Evolutionary conservation across 2,888 invertebrate genomes (phyloP), one percentile per base, ranked within the genome.

Genomic region (Pyrrhia umbra): DNA sequence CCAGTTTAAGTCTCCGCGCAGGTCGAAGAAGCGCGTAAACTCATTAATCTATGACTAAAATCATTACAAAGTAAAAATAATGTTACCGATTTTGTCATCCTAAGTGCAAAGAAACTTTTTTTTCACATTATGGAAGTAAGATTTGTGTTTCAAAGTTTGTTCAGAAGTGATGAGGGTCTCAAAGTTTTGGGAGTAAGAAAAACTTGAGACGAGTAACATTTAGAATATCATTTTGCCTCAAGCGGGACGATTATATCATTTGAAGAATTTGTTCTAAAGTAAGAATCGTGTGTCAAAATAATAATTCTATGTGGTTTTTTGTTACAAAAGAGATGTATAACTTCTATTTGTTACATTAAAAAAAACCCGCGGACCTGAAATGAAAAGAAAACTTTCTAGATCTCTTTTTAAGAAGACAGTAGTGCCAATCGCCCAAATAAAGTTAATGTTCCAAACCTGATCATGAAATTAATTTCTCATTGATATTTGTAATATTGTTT

Each of bases 201-300:
- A 66, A 46, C 21, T 50, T 54, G 13, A n/a, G 67, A 34, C 23
- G 21, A 23, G 15, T 39, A 25, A 27, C 18, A 45, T 72, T 49
- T 10, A 15, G 49, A 42, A 52, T 30, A 39, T 58, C 45, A 42
- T 42, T 60, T 73, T 47, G 16, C 68, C 23, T 68, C 18, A 43
- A 27, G n/a, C 2, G 13, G 9, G 16, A 6, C 27, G 10, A 39
- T 52, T 57, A 30, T 8, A 10, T n/a, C 15, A 43, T 21, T 2
- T 43, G 21, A 9, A 42, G n/a, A 20, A 23, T 55, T 64, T 13
- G 1, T 13, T 39, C 25, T 0, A n/a, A 50, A 71, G 25, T 8
- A 9, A 43, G n/a, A n/a, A n/a, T n/a, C n/a, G n/a, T n/a, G n/a
- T n/a, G n/a, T n/a, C n/a, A n/a, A n/a, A n/a, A n/a, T n/a, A n/a